Percentiles rank a stretch among this genome's conserved stretches.
These are phyloP conservation scores for Tipula lateralis DNA, from an alignment of 2,888 invertebrate genomes.

Conservation along the genomic window DNA sequence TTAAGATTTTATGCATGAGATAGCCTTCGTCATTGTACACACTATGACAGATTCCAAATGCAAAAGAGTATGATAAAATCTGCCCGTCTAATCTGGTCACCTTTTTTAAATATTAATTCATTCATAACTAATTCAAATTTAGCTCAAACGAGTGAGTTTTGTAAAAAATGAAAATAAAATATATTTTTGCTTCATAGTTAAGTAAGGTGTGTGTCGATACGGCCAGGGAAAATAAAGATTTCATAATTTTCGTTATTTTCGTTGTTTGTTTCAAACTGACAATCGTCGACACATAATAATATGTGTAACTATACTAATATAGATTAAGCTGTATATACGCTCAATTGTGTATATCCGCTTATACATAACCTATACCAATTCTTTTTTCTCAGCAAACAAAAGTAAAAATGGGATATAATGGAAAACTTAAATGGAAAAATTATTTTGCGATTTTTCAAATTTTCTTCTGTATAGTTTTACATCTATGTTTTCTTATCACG, in stretches of 20 bases:
- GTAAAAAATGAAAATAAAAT: background rate
- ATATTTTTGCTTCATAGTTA: too few species aligned
- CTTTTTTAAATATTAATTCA: background rate
- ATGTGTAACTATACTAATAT: background rate
- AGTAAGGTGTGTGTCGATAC: too few species aligned
- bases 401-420: background rate
- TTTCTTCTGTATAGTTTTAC: background rate
- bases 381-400: background rate
- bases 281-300: too few species aligned
- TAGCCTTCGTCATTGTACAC: background rate
- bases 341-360: background rate
- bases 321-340: background rate
- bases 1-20: background rate
- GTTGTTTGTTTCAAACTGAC: too few species aligned
- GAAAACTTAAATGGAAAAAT: background rate
- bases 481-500: slow-evolving; percentile 19
- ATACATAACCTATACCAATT: background rate
- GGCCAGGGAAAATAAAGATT: too few species aligned
- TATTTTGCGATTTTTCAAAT: background rate
- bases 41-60: background rate
- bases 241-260: too few species aligned
- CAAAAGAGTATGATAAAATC: background rate
- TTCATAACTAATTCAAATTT: background rate
- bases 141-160: background rate
- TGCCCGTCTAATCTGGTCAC: background rate